Percentiles rank a stretch among this genome's conserved stretches.
phyloP scores from a whole-genome alignment of 2,797 vertebrate genomes.

The Anguilla obscura region DNA sequence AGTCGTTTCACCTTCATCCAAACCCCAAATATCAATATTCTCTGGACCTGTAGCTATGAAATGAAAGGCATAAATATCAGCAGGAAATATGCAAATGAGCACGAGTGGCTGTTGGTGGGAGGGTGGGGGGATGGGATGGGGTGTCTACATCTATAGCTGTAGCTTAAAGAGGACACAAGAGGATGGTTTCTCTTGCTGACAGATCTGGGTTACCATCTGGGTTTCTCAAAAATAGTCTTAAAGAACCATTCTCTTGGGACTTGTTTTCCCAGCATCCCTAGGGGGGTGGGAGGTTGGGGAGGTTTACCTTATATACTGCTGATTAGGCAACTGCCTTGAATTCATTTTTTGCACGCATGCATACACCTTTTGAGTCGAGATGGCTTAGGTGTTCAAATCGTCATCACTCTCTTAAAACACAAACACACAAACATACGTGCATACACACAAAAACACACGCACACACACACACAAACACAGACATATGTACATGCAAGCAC shows the following conservation, averaged over 20 bases:
- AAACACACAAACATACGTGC: not conserved
- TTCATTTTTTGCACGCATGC: not conserved
- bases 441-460: too few relatives aligned
- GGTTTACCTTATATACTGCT: not conserved
- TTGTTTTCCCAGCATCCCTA: not conserved
- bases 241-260: not conserved
- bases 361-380: not conserved
- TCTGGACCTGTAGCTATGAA: not conserved
- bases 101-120: not conserved
- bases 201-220: constrained; percentile 20
- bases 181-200: constrained; percentile 6
- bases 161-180: not conserved
- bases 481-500: not conserved
- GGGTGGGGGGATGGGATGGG: not conserved
- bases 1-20: not conserved
- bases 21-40: not conserved
- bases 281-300: not conserved
- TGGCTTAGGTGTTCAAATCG: not conserved
- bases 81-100: not conserved
- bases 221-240: not conserved
- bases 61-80: not conserved
- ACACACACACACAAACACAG: too few relatives aligned
- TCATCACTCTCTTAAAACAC: not conserved
- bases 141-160: not conserved
- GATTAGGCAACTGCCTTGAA: not conserved